Base-by-base conservation (phyloP, 2,113 vertebrate genomes). In the Phylloscopus whistleri region DNA sequence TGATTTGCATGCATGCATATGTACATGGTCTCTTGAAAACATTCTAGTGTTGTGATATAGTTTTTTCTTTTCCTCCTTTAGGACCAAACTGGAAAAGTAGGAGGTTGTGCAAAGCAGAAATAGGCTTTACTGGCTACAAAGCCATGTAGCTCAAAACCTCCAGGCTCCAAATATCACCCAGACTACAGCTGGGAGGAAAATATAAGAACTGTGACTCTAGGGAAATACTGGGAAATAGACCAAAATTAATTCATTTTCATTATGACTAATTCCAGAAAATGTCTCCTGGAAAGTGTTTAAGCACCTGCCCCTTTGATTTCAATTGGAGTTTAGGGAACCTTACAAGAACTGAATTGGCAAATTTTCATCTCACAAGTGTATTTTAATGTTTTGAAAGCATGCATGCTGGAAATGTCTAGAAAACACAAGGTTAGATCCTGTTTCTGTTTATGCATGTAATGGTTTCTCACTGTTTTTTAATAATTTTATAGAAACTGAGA, bases 231-330 rank as follows among this genome's bases (percentile, higher is more conserved):
- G 87, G 78, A 96, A 90, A 44, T 41, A 70, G 22, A 92, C 55
- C 82, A 97, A 94, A 90, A 86, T 88, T 33, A 94, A 93, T 87
- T 95, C 5, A 55, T 95, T 94, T 94, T 77, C 68, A 49, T 94
- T 95, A 91, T 68, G 72, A 87, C 59, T 83, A 88, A 84, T 93
- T 91, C 48, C 77, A 74, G 59, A 95, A 89, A 86, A 62, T 2
- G 3, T 86, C 37, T 90, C 48, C 75, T 83, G 87, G 51, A 91
- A 93, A 83, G 35, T 31, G 44, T 63, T 87, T 87, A 90, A 94
- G 19, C 67, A 77, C 7, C 10, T 95, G 63, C 11, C 43, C 46
- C 59, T 94, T 89, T 91, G 75, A 95, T 82, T 93, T 94, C 70
- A 80, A 12, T 63, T 17, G 33, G 51, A 86, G 46, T 49, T 93